Evolutionary conservation across 2,797 vertebrate genomes (phyloP).

Genomic region (Peromyscus aztecus): DNA sequence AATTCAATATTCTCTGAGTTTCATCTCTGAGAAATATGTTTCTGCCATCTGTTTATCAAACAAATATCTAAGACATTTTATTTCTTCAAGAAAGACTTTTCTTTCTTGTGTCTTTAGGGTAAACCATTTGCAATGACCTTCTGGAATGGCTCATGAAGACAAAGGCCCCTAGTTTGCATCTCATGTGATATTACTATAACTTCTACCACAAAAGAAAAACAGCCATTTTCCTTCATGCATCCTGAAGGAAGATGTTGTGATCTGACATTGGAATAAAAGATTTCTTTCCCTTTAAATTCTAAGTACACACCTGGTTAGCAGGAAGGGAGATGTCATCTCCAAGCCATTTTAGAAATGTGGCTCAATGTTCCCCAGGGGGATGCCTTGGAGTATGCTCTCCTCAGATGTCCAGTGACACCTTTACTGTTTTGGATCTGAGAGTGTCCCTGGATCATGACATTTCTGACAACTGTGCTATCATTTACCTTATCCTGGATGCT

Average conservation of each 20-base stretch:
- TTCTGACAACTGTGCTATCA: not conserved
- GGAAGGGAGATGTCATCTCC: not conserved
- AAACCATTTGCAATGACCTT: not conserved
- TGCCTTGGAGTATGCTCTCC: not conserved
- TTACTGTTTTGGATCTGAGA: not conserved
- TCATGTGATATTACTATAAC: not conserved
- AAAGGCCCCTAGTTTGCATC: not conserved
- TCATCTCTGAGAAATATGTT: constrained; percentile 22
- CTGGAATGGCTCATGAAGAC: not conserved
- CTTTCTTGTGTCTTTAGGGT: not conserved
- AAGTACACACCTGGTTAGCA: not conserved
- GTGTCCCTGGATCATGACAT: not conserved
- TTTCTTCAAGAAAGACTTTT: not conserved
- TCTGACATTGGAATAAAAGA: not conserved
- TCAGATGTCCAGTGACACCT: not conserved
- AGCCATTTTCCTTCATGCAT: not conserved
- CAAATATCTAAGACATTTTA: constrained; percentile 10
- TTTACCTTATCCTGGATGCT: not conserved
- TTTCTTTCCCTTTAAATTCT: not conserved
- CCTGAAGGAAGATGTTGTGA: not conserved
- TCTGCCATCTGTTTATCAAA: constrained; percentile 42
- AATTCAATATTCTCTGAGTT: not conserved
- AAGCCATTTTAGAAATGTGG: not conserved
- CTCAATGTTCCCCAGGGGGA: not conserved
- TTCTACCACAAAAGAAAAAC: not conserved